Evolutionary conservation across 2,888 invertebrate genomes (phyloP).

Genomic region (Glaucopsyche alexis): DNA sequence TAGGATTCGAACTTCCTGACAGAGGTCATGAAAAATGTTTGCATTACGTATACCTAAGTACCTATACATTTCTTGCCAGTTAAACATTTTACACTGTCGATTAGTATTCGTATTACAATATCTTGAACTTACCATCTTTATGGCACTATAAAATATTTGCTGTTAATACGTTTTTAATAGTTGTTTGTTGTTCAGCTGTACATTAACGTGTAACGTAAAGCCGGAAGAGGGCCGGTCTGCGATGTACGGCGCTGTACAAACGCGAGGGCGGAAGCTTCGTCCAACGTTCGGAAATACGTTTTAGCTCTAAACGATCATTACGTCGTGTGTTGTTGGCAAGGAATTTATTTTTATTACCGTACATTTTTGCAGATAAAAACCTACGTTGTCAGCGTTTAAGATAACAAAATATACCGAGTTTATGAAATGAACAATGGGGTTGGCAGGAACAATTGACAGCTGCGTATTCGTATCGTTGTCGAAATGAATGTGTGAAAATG

Average conservation of each 20-base stretch:
- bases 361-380: conserved; percentile 21
- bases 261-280: conserved; percentile 34
- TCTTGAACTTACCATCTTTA: neutral
- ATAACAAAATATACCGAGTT: neutral
- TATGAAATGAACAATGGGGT: no score
- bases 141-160: neutral
- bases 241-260: conserved; percentile 29
- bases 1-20: no score
- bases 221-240: conserved; percentile 34
- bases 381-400: neutral
- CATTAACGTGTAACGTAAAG: conserved; percentile 21
- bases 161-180: neutral
- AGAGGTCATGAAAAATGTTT: no score
- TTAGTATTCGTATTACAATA: neutral
- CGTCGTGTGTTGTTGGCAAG: conserved; percentile 28
- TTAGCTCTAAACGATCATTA: conserved; percentile 35
- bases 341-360: neutral
- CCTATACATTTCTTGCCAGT: no score
- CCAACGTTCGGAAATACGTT: conserved; percentile 36
- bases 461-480: no score
- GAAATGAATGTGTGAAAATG: no score
- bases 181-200: neutral
- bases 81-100: no score
- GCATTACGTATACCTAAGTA: no score
- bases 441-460: no score